Evolutionary conservation across 1,140 invertebrate genomes (phyloP).

Genomic region (Choristoneura fumiferana): DNA sequence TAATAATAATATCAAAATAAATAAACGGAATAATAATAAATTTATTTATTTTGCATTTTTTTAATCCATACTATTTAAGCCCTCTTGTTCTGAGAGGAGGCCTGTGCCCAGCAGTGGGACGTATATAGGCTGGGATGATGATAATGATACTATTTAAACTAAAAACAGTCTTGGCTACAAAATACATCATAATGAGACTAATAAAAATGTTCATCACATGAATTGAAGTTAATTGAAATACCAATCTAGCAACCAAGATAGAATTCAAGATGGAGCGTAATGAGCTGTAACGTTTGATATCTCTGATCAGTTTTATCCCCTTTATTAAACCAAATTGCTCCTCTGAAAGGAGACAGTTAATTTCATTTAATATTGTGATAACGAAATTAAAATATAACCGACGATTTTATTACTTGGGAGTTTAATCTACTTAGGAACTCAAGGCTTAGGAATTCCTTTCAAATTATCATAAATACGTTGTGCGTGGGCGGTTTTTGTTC

Average conservation of each 20-base stretch:
- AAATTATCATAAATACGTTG: background rate
- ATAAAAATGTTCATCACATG: no score
- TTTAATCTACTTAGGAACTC: constrained; percentile 1
- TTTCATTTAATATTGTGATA: constrained; percentile 10
- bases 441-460: background rate
- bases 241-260: background rate
- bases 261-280: background rate
- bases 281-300: background rate
- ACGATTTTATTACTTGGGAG: constrained; percentile 13
- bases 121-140: no score
- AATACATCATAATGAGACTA: no score
- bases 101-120: no score
- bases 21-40: no score
- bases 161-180: no score
- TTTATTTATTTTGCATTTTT: no score
- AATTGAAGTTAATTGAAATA: no score
- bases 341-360: constrained; percentile 1
- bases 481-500: background rate
- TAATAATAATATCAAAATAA: no score
- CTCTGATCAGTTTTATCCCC: background rate
- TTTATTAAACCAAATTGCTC: background rate
- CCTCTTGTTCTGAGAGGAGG: no score
- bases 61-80: no score
- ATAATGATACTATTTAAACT: no score
- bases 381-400: constrained; percentile 3